Evolutionary conservation across 35 echinoderm and acorn worm species (phyloP).

Genomic region (Heliocidaris tuberculata): DNA sequence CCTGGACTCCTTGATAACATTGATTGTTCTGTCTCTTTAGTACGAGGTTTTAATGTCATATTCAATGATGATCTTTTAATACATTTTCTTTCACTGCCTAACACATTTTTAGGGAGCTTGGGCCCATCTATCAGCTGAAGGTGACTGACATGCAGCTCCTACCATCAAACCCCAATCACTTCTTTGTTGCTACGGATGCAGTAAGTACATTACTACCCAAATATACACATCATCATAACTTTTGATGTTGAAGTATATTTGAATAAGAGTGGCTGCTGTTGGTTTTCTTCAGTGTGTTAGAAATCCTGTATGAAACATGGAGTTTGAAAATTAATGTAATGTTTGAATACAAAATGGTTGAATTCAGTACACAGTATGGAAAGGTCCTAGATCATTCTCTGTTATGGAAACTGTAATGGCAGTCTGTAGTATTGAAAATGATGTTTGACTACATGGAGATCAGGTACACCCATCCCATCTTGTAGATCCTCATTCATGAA

Average conservation of each 20-base stretch:
- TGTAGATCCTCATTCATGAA: not conserved
- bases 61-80: too few relatives aligned
- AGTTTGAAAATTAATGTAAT: not conserved
- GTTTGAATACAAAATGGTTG: not conserved
- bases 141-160: conserved; percentile 67
- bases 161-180: conserved; percentile 75
- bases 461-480: not conserved
- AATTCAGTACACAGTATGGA: not conserved
- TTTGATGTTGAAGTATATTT: too few relatives aligned
- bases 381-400: not conserved
- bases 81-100: too few relatives aligned
- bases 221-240: not conserved
- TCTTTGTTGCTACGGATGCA: conserved; percentile 80
- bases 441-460: not conserved
- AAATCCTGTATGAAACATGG: not conserved
- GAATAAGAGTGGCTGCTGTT: not conserved
- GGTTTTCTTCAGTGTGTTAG: too few relatives aligned
- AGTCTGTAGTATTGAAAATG: not conserved
- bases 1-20: too few relatives aligned
- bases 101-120: conserved; percentile 46
- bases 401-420: not conserved
- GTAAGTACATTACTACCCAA: conserved; percentile 43
- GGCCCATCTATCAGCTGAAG: not conserved
- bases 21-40: too few relatives aligned
- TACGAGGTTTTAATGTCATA: too few relatives aligned